These are phyloP conservation scores for Eurosta solidaginis DNA, from an alignment of 1,140 invertebrate species.

Conservation along the genomic window DNA sequence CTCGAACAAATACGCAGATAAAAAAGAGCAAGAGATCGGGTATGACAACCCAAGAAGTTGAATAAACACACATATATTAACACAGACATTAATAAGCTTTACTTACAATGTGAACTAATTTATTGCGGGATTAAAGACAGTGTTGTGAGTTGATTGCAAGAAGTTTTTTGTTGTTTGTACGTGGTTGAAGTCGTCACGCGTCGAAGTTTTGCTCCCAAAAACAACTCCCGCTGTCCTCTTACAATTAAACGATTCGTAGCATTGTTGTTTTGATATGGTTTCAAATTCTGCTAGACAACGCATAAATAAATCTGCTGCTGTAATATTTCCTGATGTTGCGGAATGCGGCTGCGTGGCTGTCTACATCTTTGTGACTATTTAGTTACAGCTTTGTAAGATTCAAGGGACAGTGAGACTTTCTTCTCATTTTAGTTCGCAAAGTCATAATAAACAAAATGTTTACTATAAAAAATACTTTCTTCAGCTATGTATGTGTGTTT, in stretches of 20 bases:
- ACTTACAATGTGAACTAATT: background rate
- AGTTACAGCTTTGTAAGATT: background rate
- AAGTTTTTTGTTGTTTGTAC: no score
- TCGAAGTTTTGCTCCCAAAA: background rate
- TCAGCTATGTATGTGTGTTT: no score
- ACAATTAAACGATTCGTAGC: background rate
- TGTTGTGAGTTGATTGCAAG: slow-evolving; percentile 2
- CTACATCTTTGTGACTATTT: background rate
- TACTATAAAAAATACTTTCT: no score
- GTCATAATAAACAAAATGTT: no score
- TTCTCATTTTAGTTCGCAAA: no score
- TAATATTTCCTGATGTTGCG: background rate
- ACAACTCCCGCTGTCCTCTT: background rate
- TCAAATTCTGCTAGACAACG: background rate
- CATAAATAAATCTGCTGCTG: slow-evolving; percentile 7
- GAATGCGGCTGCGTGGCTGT: background rate
- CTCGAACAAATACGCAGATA: background rate
- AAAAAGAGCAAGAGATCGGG: background rate
- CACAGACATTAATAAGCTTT: background rate
- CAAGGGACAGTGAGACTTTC: no score
- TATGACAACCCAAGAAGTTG: no score
- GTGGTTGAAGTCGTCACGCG: background rate
- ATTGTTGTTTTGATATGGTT: background rate
- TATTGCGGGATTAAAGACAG: background rate
- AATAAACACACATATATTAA: background rate